Percentiles rank a stretch among this genome's conserved stretches.
These are phyloP conservation scores for Tetheella fluctuosa DNA, from an alignment of 2,888 invertebrate species.

Conservation along the genomic window DNA sequence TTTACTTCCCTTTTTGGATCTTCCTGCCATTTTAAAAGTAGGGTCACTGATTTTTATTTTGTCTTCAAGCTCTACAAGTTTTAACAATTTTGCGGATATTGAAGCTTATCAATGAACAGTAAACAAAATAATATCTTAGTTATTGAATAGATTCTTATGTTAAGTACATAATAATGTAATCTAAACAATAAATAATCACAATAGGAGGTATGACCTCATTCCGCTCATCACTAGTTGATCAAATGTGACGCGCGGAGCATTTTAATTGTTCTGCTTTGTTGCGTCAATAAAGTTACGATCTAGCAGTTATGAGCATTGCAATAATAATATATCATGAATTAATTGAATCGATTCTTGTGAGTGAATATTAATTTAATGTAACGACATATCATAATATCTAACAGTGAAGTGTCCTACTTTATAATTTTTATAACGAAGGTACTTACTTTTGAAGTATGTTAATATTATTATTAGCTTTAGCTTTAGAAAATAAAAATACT, in stretches of 20 bases:
- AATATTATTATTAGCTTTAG: too few species aligned
- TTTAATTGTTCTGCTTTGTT: constrained; percentile 51
- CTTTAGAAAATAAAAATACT: too few species aligned
- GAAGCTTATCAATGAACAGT: background rate
- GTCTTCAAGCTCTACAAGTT: too few species aligned
- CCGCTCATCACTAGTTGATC: constrained; percentile 49
- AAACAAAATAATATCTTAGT: constrained; percentile 9
- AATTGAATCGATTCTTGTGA: constrained; percentile 15
- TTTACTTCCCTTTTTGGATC: background rate
- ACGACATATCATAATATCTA: background rate
- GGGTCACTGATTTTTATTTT: background rate
- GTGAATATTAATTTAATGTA: constrained; percentile 8
- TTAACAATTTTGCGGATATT: background rate
- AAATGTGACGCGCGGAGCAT: constrained; percentile 55
- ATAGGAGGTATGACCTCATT: constrained; percentile 63
- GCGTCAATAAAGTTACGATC: constrained; percentile 42
- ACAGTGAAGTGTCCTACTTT: constrained; percentile 4
- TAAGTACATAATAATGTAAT: constrained; percentile 34
- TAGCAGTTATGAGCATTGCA: constrained; percentile 19
- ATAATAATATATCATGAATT: constrained; percentile 25
- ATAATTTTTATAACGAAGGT: background rate
- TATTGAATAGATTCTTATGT: background rate
- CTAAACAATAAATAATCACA: constrained; percentile 59
- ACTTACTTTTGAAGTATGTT: too few species aligned
- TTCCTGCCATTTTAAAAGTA: background rate